phyloP scores from a whole-genome alignment of 2,888 invertebrate species.

The Drosophila subquinaria region DNA sequence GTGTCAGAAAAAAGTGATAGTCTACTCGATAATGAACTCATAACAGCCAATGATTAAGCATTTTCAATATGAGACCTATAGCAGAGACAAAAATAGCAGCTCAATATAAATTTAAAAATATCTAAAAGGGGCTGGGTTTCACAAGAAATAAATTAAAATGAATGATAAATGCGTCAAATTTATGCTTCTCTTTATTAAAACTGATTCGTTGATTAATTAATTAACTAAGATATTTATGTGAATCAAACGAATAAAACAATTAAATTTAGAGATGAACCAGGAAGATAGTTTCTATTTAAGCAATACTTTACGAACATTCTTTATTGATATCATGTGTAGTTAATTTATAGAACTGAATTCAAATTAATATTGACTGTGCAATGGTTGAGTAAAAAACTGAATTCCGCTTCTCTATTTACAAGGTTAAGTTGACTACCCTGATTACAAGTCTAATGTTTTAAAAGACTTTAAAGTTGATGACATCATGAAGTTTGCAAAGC shows the following conservation, averaged over 20 bases:
- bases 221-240: not conserved
- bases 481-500: slow-evolving; percentile 3
- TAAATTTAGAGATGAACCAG: not conserved
- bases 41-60: slow-evolving; percentile 36
- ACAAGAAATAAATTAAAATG: not conserved
- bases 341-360: not conserved
- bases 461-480: slow-evolving; percentile 2
- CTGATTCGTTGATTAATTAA: not conserved
- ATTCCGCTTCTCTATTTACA: slow-evolving; percentile 5
- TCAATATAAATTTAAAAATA: not conserved
- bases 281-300: not conserved
- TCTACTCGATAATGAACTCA: slow-evolving; percentile 26
- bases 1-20: slow-evolving; percentile 56
- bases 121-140: not conserved
- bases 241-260: not conserved
- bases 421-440: not conserved
- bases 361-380: slow-evolving; percentile 4
- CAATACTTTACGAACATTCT: no score
- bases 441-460: not conserved
- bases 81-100: slow-evolving; percentile 14
- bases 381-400: not conserved
- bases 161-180: slow-evolving; percentile 9
- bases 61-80: slow-evolving; percentile 7
- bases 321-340: not conserved
- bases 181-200: not conserved